Evolutionary conservation across 2,888 invertebrate species (phyloP).

Genomic region (Pachydiplax longipennis): DNA sequence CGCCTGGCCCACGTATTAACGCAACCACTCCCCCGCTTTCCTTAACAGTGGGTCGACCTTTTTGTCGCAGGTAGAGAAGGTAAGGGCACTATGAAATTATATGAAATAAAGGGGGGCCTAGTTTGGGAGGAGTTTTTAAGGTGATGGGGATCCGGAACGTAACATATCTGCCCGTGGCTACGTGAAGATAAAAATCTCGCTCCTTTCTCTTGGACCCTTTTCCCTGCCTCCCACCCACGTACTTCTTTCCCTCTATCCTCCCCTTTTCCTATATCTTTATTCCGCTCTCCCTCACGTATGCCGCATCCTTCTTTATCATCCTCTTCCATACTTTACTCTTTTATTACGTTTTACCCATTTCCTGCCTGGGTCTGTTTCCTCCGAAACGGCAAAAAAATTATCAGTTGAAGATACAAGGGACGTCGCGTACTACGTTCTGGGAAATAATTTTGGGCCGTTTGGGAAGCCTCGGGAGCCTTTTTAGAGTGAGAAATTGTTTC

Average conservation of each 20-base stretch:
- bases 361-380: not conserved
- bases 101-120: constrained; percentile 12
- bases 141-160: constrained; percentile 20
- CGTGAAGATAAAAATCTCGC: constrained; percentile 4
- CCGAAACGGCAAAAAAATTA: no score
- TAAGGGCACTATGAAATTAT: constrained; percentile 25
- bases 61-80: not conserved
- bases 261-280: not conserved
- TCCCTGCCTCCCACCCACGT: constrained; percentile 5
- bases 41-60: not conserved
- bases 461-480: no score
- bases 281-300: constrained; percentile 13
- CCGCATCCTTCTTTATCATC: not conserved
- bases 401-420: no score
- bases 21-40: not conserved
- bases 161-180: constrained; percentile 39
- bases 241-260: not conserved
- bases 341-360: not conserved
- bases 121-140: not conserved
- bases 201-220: constrained; percentile 17
- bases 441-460: no score
- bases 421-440: no score
- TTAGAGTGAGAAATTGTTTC: no score
- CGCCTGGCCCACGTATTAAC: not conserved
- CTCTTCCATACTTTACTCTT: not conserved